Conservation (phyloP, 2,797 vertebrate species). For the Acanthornis magna region DNA sequence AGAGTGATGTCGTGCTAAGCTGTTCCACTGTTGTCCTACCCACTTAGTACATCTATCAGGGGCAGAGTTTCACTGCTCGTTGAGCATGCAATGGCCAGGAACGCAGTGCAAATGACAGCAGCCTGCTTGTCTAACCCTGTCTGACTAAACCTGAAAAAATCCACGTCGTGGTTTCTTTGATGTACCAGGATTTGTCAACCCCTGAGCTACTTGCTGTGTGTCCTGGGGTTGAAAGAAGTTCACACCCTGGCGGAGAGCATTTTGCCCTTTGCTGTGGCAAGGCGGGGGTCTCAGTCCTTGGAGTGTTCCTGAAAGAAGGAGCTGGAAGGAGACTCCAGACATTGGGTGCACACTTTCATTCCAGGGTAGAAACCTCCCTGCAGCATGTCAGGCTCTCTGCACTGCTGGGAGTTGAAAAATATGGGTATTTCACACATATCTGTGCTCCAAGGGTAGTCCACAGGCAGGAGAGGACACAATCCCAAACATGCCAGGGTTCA, state of each 20-base stretch:
- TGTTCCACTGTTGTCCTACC: not conserved
- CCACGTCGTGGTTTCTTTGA: not conserved
- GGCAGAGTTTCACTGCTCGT: not conserved
- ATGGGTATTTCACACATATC: fast-evolving
- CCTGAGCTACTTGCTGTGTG: not conserved
- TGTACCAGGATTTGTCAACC: not conserved
- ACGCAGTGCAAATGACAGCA: not conserved
- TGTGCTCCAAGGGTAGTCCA: not conserved
- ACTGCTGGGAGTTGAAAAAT: not conserved
- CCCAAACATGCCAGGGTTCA: not conserved
- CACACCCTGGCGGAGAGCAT: not conserved
- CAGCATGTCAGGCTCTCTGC: fast-evolving
- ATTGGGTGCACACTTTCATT: not conserved
- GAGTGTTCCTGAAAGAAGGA: not conserved
- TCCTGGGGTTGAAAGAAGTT: not conserved
- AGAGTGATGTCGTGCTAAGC: not conserved
- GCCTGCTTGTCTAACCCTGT: not conserved
- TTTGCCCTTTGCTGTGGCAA: not conserved
- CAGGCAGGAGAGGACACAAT: not conserved
- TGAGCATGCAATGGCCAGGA: not conserved
- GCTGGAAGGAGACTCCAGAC: not conserved
- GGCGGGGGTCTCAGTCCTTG: not conserved
- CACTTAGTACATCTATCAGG: not conserved
- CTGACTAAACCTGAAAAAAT: not conserved
- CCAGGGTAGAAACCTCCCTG: not conserved